Evolutionary conservation across 2,888 invertebrate species (phyloP).

Genomic region (Odontomyia ornata): DNA sequence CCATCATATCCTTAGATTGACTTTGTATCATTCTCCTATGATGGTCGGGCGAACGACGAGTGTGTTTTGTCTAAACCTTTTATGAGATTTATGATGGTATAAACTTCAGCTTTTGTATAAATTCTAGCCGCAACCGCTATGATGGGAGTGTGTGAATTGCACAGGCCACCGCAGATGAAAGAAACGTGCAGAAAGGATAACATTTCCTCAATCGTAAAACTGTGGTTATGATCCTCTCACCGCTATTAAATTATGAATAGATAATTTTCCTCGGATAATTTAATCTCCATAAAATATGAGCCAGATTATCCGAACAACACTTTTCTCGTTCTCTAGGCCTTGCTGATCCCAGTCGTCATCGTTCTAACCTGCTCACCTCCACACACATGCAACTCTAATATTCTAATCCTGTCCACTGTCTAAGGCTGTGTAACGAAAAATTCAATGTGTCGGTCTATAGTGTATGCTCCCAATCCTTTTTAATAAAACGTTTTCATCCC

Average conservation of each 20-base stretch:
- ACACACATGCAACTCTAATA: neutral
- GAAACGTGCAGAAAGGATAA: neutral
- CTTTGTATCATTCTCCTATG: neutral
- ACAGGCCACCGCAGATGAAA: neutral
- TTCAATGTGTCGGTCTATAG: neutral
- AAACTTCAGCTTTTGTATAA: neutral
- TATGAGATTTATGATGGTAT: conserved; percentile 2
- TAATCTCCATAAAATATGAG: conserved; percentile 32
- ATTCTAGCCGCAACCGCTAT: too few relatives aligned
- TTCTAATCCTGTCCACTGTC: neutral
- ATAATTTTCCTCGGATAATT: conserved; percentile 39
- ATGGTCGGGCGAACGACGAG: too few relatives aligned
- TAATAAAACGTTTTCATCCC: neutral
- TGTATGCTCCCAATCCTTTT: conserved; percentile 2
- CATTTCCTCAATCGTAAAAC: conserved; percentile 31
- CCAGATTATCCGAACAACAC: conserved; percentile 4
- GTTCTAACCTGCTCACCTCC: neutral
- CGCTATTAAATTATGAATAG: conserved; percentile 30
- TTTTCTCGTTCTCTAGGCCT: neutral
- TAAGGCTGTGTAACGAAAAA: neutral
- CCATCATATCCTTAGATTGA: neutral
- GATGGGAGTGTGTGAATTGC: neutral
- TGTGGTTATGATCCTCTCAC: neutral
- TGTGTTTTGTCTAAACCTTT: neutral
- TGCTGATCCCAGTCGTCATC: neutral